Conservation (phyloP, 37 sponge, comb jelly and placozoan species). For the Ianthella basta region DNA sequence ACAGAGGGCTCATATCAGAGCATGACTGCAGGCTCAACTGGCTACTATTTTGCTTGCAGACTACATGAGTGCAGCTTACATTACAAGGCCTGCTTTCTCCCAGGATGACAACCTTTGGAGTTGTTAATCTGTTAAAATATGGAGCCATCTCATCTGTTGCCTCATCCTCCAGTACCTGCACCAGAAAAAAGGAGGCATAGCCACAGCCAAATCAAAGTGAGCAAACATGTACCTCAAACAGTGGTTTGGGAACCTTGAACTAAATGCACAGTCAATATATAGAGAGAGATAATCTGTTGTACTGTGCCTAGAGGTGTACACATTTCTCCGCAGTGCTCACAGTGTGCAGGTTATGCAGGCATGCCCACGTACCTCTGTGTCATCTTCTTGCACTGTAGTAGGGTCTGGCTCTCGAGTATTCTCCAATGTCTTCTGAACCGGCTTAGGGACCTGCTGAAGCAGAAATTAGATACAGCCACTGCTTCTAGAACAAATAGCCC, state of each 20-base stretch:
- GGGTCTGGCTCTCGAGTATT: constrained; percentile 81
- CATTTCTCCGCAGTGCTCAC: background rate
- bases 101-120: constrained; percentile 88
- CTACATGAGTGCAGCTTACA: constrained; percentile 53
- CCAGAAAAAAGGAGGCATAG: background rate
- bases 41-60: too few species aligned
- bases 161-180: constrained; percentile 78
- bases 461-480: background rate
- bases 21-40: background rate
- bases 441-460: constrained; percentile 65
- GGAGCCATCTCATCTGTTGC: constrained; percentile 86
- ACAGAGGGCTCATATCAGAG: background rate
- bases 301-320: too few species aligned
- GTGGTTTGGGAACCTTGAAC: too few species aligned
- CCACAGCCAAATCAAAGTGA: background rate
- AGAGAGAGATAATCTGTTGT: too few species aligned
- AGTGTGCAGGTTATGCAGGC: background rate
- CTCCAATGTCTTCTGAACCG: constrained; percentile 86
- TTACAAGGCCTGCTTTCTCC: constrained; percentile 63
- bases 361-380: constrained; percentile 70
- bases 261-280: too few species aligned
- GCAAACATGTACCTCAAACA: background rate
- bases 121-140: constrained; percentile 72
- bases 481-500: background rate
- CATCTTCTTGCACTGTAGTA: constrained; percentile 79